A percentile compares a stretch with the other conserved stretches of the same genome.
phyloP scores from a whole-genome alignment of 2,888 invertebrate species.

The Drosophila percnosoma region DNA sequence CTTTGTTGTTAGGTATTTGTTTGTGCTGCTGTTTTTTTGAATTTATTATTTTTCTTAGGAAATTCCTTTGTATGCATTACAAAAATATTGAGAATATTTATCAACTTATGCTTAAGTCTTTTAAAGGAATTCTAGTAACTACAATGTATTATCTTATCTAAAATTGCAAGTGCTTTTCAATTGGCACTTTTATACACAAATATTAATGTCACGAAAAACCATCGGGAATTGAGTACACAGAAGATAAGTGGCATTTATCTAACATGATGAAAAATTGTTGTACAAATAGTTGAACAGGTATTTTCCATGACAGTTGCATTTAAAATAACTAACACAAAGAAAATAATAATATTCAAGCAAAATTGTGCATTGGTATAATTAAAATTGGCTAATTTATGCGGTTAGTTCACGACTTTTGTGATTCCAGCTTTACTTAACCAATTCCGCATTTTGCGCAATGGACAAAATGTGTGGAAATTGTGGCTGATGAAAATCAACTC shows the following conservation, averaged over 20 bases:
- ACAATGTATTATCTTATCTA: slow-evolving; percentile 20
- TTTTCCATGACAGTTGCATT: neutral
- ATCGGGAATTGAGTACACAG: slow-evolving; percentile 1
- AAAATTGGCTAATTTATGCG: neutral
- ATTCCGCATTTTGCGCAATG: neutral
- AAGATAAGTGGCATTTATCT: neutral
- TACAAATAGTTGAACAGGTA: neutral
- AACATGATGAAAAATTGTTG: neutral
- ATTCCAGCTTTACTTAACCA: neutral
- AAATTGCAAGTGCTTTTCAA: slow-evolving; percentile 26
- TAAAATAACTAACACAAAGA: neutral
- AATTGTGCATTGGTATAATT: neutral
- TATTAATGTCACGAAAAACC: neutral
- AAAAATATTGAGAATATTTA: slow-evolving; percentile 59
- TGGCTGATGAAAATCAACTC: neutral
- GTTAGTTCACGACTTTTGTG: neutral
- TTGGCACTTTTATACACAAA: slow-evolving; percentile 31
- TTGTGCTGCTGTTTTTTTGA: slow-evolving; percentile 23
- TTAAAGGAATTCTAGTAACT: slow-evolving; percentile 9
- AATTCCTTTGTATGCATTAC: slow-evolving; percentile 37
- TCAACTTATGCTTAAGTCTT: slow-evolving; percentile 16
- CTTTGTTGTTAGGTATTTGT: slow-evolving; percentile 28
- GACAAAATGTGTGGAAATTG: neutral
- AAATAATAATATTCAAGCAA: neutral
- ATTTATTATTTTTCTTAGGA: neutral